These are phyloP conservation scores for Embidobia sp. DNA, from an alignment of 2,888 invertebrate species.

Conservation along the genomic window DNA sequence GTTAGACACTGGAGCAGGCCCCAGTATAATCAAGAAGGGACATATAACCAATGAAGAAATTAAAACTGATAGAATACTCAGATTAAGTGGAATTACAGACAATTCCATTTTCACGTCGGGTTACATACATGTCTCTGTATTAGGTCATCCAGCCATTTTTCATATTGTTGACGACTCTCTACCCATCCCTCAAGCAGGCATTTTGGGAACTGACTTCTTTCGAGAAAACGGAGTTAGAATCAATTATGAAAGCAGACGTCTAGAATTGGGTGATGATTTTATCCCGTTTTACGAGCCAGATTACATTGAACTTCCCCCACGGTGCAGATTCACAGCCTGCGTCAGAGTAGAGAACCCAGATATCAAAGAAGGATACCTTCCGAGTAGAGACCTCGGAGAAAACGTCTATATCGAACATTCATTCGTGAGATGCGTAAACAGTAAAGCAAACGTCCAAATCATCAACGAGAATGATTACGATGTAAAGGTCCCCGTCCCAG, in stretches of 20 bases:
- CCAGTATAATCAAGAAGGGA: slow-evolving; percentile 41
- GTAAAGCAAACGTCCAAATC: background rate
- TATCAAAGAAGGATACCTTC: background rate
- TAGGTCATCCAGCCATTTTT: slow-evolving; percentile 17
- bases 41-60: background rate
- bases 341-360: background rate
- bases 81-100: slow-evolving; percentile 42
- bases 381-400: background rate
- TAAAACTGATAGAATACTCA: slow-evolving; percentile 5
- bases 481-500: background rate
- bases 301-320: background rate
- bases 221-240: too few species aligned
- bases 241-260: slow-evolving; percentile 8
- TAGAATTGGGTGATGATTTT: background rate
- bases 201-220: slow-evolving; percentile 51
- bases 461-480: background rate
- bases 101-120: slow-evolving; percentile 22
- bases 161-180: slow-evolving; percentile 37
- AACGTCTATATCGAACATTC: slow-evolving; percentile 1
- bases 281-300: slow-evolving; percentile 7
- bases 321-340: background rate
- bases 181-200: slow-evolving; percentile 41
- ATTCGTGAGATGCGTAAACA: background rate
- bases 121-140: slow-evolving; percentile 10
- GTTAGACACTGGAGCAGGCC: slow-evolving; percentile 46